A percentile compares a stretch with the other conserved stretches of the same genome.
These are phyloP conservation scores for Triops cancriformis DNA, from an alignment of 1,140 invertebrate species.

Conservation along the genomic window DNA sequence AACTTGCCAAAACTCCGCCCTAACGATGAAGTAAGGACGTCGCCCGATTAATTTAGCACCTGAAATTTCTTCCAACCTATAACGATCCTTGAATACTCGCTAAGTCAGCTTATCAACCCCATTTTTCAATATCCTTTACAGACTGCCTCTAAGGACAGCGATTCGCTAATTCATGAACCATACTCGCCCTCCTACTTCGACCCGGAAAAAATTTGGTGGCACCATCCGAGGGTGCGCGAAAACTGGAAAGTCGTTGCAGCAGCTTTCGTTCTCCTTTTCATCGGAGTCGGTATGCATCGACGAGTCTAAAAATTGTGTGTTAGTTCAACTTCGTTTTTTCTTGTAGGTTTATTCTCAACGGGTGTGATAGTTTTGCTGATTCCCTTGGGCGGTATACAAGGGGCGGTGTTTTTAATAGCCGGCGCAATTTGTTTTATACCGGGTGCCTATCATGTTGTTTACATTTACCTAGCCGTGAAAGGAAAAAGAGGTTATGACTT, in stretches of 20 bases:
- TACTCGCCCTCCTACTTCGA: slow-evolving; percentile 37
- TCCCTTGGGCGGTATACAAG: slow-evolving; percentile 60
- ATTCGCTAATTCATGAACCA: slow-evolving; percentile 64
- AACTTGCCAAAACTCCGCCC: slow-evolving; percentile 14
- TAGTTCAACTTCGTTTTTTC: slow-evolving; percentile 28
- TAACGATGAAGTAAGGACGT: slow-evolving; percentile 18
- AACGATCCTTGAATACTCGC: background rate
- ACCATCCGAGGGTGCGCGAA: slow-evolving; percentile 70
- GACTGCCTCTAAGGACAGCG: slow-evolving; percentile 65
- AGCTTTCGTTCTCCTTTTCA: slow-evolving; percentile 60
- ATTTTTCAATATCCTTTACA: slow-evolving; percentile 40
- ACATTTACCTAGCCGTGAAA: slow-evolving; percentile 71
- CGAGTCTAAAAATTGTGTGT: background rate
- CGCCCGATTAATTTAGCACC: background rate
- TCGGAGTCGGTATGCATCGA: slow-evolving; percentile 54
- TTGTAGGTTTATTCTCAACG: slow-evolving; percentile 51
- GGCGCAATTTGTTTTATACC: slow-evolving; percentile 72
- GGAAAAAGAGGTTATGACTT: slow-evolving; percentile 71
- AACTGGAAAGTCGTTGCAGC: slow-evolving; percentile 76
- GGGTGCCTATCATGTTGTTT: slow-evolving; percentile 71
- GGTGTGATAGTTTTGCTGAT: slow-evolving; percentile 56
- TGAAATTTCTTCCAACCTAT: background rate
- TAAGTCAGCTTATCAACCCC: too few species aligned
- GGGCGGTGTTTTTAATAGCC: slow-evolving; percentile 68
- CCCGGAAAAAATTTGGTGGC: slow-evolving; percentile 55